These are phyloP conservation scores for Odontomachus brunneus DNA, from an alignment of 1,140 invertebrate genomes.

Conservation along the genomic window DNA sequence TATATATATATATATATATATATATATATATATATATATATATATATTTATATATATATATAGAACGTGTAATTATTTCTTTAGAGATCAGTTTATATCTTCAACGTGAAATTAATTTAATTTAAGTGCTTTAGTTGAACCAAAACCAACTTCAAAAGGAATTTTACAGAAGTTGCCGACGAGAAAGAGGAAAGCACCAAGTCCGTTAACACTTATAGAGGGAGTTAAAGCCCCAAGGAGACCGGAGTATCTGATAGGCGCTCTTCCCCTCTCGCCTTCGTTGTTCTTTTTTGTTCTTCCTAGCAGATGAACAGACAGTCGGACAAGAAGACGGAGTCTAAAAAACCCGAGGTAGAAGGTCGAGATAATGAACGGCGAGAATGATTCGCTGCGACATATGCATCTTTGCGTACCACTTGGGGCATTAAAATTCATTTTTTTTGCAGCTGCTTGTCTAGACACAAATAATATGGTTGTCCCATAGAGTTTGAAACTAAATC, in stretches of 20 bases:
- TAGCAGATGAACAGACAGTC: constrained; percentile 61
- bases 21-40: no score
- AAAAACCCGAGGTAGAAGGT: constrained; percentile 61
- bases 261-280: constrained; percentile 16
- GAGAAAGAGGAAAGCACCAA: constrained; percentile 51
- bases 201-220: constrained; percentile 60
- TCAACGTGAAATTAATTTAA: neutral
- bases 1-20: no score
- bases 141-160: constrained; percentile 35
- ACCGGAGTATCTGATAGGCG: constrained; percentile 62
- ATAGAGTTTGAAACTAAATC: constrained; percentile 1
- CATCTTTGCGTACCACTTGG: constrained; percentile 57
- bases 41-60: no score
- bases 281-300: constrained; percentile 54
- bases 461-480: neutral
- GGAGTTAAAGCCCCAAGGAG: constrained; percentile 43
- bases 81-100: neutral
- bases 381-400: constrained; percentile 56
- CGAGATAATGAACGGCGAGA: constrained; percentile 70
- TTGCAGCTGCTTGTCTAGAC: constrained; percentile 38
- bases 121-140: neutral
- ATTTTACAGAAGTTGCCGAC: constrained; percentile 64
- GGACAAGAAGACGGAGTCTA: constrained; percentile 69
- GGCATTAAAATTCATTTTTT: constrained; percentile 38
- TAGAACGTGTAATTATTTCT: neutral